Conservation (phyloP, 1,140 invertebrate species). For the Leptestheria dahalacensis region DNA sequence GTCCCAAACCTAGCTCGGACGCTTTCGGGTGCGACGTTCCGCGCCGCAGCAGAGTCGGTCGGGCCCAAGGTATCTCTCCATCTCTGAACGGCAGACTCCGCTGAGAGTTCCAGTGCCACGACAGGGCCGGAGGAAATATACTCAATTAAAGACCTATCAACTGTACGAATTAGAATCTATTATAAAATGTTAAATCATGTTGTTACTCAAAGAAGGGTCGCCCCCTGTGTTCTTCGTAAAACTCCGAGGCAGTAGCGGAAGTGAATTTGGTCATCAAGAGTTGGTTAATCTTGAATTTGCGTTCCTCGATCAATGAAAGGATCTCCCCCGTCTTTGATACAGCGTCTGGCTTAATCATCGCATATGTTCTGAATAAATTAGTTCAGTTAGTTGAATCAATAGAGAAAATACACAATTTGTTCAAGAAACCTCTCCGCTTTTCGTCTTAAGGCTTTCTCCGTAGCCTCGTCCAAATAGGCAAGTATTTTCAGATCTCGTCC, state of each 20-base stretch:
- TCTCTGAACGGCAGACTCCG: conserved; percentile 45
- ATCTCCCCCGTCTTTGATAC: conserved; percentile 56
- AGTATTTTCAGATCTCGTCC: conserved; percentile 58
- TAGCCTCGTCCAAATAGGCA: conserved; percentile 55
- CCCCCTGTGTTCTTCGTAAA: conserved; percentile 40
- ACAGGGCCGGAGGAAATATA: conserved; percentile 53
- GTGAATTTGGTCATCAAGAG: conserved; percentile 51
- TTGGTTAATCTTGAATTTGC: conserved; percentile 51
- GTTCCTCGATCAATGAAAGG: conserved; percentile 43
- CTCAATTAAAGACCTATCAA: conserved; percentile 35
- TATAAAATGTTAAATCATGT: conserved; percentile 7
- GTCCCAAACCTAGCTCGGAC: conserved; percentile 56
- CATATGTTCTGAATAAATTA: conserved; percentile 49
- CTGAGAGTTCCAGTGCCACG: conserved; percentile 54
- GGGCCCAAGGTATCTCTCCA: conserved; percentile 48
- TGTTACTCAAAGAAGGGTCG: conserved; percentile 45
- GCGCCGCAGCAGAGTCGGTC: conserved; percentile 44
- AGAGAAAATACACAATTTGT: no score
- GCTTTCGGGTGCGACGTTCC: conserved; percentile 37
- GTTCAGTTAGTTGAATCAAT: no score
- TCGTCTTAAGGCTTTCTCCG: conserved; percentile 30
- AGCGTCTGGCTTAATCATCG: conserved; percentile 53
- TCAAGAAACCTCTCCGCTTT: conserved; percentile 18
- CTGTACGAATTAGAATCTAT: no score
- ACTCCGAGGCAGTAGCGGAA: conserved; percentile 39